A percentile compares a stretch with the other conserved stretches of the same genome.
Conservation (phyloP, 2,797 vertebrate species). For the Oceanodroma leucorhoa region DNA sequence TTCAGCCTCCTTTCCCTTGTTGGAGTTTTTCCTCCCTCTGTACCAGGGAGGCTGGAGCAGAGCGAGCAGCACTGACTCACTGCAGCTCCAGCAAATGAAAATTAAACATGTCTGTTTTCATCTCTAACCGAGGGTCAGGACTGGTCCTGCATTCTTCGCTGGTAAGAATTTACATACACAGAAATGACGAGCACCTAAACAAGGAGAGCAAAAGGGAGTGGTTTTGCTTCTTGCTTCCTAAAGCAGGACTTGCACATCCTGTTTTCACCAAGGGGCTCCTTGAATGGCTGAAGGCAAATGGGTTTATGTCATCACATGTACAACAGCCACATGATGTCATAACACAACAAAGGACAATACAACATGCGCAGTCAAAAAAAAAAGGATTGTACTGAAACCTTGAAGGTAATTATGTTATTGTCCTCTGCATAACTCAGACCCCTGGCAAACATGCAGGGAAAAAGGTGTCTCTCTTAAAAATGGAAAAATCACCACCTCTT, state of each 20-base stretch:
- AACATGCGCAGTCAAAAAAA: background rate
- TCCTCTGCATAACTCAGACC: background rate
- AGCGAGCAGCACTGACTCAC: background rate
- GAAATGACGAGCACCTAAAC: background rate
- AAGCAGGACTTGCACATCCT: background rate
- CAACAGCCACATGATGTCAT: background rate
- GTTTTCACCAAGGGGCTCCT: background rate
- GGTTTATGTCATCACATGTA: background rate
- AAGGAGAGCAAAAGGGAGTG: background rate
- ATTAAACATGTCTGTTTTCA: background rate
- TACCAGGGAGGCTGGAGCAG: background rate
- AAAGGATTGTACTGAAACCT: background rate
- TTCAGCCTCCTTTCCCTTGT: background rate
- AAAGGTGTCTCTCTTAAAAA: background rate
- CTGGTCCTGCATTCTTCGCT: background rate
- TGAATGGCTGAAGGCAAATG: background rate
- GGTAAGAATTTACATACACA: background rate
- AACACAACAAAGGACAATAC: background rate
- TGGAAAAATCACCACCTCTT: background rate
- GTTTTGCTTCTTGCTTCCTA: background rate
- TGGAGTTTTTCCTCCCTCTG: background rate
- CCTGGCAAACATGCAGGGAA: rapidly evolving
- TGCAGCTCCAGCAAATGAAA: background rate
- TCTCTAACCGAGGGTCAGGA: background rate
- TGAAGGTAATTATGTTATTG: background rate